Conservation (phyloP, 2,888 invertebrate species). For the Ectemnius continuus region DNA sequence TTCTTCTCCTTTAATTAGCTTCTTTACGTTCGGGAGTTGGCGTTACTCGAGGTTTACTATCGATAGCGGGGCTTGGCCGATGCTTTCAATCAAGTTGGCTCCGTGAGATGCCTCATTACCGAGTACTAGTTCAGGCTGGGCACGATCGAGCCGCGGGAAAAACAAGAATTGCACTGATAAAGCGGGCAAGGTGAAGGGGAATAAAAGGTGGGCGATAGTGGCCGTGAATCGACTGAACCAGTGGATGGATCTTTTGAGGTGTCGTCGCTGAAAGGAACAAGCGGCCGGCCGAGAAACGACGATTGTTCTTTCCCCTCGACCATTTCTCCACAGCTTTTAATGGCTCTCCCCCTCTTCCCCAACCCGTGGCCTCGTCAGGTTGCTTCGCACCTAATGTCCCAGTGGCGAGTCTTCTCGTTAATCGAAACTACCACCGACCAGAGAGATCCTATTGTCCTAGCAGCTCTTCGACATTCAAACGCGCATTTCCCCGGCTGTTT, state of each 20-base stretch:
- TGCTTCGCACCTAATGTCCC: too few species aligned
- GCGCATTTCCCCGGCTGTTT: too few species aligned
- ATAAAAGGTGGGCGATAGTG: conserved; percentile 21
- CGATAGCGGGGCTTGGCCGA: conserved; percentile 39
- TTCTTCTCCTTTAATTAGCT: too few species aligned
- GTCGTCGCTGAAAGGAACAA: conserved; percentile 28
- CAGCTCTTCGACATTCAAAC: too few species aligned
- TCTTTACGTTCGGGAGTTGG: too few species aligned
- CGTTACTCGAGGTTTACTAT: conserved; percentile 16
- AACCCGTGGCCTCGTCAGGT: not conserved
- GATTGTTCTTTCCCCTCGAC: not conserved
- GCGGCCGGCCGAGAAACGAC: not conserved
- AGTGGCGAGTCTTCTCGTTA: too few species aligned
- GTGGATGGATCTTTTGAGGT: conserved; percentile 16
- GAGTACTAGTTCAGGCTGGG: conserved; percentile 36
- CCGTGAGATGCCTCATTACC: conserved; percentile 47
- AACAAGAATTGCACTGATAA: conserved; percentile 36
- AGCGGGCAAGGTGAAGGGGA: conserved; percentile 32
- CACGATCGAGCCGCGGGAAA: conserved; percentile 32
- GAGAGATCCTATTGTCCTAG: too few species aligned
- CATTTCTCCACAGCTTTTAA: not conserved
- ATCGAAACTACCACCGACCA: too few species aligned
- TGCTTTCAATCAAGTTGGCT: conserved; percentile 56
- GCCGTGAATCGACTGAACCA: conserved; percentile 23
- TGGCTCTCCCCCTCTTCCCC: too few species aligned